Percentiles rank a stretch among this genome's conserved stretches.
Conservation (phyloP, 2,888 invertebrate genomes). For the Ommatoiulus sabulosus region DNA sequence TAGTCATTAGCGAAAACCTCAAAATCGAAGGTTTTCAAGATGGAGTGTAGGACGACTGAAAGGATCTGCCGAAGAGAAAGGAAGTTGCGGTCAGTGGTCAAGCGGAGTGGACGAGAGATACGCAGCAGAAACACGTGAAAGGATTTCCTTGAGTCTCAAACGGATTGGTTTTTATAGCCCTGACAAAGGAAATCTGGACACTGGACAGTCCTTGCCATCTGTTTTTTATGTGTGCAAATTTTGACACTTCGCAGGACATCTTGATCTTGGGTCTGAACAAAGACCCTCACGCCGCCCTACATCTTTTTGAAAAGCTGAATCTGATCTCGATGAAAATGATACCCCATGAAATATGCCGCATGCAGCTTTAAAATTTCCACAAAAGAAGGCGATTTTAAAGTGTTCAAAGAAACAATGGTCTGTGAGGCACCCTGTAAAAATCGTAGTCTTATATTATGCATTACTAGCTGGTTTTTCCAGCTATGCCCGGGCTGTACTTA, state of each 20-base stretch:
- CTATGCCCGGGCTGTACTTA: too few species aligned
- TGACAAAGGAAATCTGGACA: background rate
- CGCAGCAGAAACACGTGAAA: slow-evolving; percentile 34
- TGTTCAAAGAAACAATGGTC: background rate
- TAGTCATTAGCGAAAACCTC: background rate
- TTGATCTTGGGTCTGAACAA: background rate
- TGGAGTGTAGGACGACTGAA: background rate
- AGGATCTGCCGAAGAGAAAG: slow-evolving; percentile 9
- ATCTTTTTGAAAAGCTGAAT: background rate
- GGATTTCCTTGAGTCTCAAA: slow-evolving; percentile 13
- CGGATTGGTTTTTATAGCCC: slow-evolving; percentile 29
- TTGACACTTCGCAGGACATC: background rate
- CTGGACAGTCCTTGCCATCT: background rate
- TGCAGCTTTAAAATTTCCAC: background rate
- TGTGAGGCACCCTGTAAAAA: background rate
- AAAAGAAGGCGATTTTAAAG: background rate
- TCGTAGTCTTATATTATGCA: too few species aligned
- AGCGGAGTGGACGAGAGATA: slow-evolving; percentile 10
- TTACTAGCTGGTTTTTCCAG: too few species aligned
- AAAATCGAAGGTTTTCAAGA: background rate
- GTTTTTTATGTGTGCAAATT: background rate
- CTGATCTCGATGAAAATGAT: background rate
- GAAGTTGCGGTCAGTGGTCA: slow-evolving; percentile 41
- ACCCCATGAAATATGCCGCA: background rate
- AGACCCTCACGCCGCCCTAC: background rate